Base-by-base conservation (phyloP, 2,797 vertebrate species). In the Lerista edwardsae region DNA sequence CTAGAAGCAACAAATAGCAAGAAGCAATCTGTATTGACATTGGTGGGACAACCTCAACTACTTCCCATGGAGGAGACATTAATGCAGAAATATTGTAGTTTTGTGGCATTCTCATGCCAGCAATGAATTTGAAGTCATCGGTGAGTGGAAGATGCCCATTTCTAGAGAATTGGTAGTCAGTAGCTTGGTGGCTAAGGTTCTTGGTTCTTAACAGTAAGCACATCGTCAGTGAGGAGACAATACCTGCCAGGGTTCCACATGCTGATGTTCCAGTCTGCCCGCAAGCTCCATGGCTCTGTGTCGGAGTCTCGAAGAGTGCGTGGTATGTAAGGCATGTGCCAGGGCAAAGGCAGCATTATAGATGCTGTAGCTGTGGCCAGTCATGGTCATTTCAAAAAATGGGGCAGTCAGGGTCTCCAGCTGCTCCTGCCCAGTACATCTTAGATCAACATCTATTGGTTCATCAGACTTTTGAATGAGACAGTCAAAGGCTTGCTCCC, bases 331-430 rank as follows among this genome's bases (percentile, higher is more conserved):
- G 21, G 47, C 55, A 75, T 34, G 74, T 34, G 80, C 80, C 12
- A 69, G 23, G 14, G 80, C 67, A 71, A 72, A 72, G 14, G 55
- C 80, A 59, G 80, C 80, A 36, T 82, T 82, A 11, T 82, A 82
- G n/a, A 62, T 14, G 39, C 61, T 79, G 34, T 79, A 79, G 31
- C 29, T 62, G 31, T 68, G 65, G 31, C 65, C 65, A 68, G 65
- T 68, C 71, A 73, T 73, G 71, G 12, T 47, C 71, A 73, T 73
- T 73, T 73, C 71, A n/a, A 73, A 76, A 6, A 25, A 39, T 12
- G 31, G 31, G 2, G 55, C 31, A 3, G 55, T 4, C 25, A 76
- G 51, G 19, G 9, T 25, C 55, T 76, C 75, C n/a, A 76, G 75
- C 51, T 11, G 61, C 31, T 76, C 75, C 21, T 76, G 31, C 23